A percentile compares a stretch with the other conserved stretches of the same genome.
These are phyloP conservation scores for Rhabditoides inermis DNA, from an alignment of 2,888 invertebrate species.

Conservation along the genomic window DNA sequence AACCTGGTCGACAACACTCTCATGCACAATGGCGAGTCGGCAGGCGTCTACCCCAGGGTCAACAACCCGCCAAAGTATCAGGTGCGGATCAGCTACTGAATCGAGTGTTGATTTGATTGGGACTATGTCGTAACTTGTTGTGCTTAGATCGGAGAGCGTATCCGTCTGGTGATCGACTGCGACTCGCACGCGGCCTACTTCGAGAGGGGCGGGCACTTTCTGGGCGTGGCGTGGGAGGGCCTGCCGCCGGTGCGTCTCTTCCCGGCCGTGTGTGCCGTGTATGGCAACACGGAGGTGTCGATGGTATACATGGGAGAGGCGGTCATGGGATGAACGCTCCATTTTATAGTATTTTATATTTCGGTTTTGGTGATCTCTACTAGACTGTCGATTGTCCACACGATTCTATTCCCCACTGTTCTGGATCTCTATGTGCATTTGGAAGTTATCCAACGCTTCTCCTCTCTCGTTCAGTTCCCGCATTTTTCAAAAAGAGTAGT, in stretches of 20 bases:
- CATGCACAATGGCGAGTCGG: slow-evolving; percentile 78
- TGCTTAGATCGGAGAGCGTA: slow-evolving; percentile 82
- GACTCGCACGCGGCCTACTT: slow-evolving; percentile 92
- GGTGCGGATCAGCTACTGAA: slow-evolving; percentile 57
- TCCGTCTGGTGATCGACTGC: slow-evolving; percentile 92
- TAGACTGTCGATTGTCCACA: too few relatives aligned
- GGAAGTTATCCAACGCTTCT: too few relatives aligned
- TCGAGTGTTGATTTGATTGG: too few relatives aligned
- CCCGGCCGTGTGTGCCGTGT: slow-evolving; percentile 93
- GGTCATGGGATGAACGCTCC: slow-evolving; percentile 60
- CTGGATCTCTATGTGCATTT: too few relatives aligned
- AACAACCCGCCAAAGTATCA: slow-evolving; percentile 76
- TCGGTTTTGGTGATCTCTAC: too few relatives aligned
- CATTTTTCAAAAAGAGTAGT: too few relatives aligned
- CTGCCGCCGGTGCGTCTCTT: slow-evolving; percentile 65
- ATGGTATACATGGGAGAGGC: slow-evolving; percentile 96
- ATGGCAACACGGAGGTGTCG: slow-evolving; percentile 96
- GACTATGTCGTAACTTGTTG: not conserved
- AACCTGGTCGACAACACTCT: slow-evolving; percentile 94
- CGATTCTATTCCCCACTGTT: too few relatives aligned
- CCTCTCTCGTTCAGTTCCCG: too few relatives aligned
- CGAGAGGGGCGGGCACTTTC: slow-evolving; percentile 82
- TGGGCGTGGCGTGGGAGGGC: slow-evolving; percentile 66
- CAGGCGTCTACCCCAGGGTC: slow-evolving; percentile 58
- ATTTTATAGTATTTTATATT: too few relatives aligned